Conservation (phyloP, 2,797 vertebrate genomes). For the Chelon auratus region DNA sequence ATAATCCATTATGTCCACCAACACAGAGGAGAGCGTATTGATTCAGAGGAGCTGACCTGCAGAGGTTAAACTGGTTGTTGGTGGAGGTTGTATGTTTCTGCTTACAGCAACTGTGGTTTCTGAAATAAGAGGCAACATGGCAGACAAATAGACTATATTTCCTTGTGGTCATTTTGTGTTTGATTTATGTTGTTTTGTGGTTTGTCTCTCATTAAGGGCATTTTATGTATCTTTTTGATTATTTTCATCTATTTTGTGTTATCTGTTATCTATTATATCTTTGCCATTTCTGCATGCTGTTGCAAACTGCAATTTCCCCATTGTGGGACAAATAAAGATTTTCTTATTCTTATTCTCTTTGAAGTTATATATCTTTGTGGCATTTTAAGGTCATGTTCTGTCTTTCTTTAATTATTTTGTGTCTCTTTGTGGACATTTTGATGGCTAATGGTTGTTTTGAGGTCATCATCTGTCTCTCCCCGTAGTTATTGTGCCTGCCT, state of each 20-base stretch:
- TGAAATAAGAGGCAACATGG: background rate
- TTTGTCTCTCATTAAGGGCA: background rate
- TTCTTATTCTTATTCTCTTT: too few species aligned
- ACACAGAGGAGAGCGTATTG: constrained; percentile 27
- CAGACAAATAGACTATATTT: background rate
- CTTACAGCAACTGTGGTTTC: constrained; percentile 88
- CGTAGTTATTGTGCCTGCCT: too few species aligned
- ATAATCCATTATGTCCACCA: constrained; percentile 40
- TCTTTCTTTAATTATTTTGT: background rate
- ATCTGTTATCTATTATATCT: too few species aligned
- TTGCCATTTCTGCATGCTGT: too few species aligned
- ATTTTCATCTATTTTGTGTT: too few species aligned
- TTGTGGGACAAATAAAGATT: too few species aligned
- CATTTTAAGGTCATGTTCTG: background rate
- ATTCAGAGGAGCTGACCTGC: constrained; percentile 78
- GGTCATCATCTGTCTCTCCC: too few species aligned
- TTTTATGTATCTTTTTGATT: background rate
- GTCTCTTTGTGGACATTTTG: background rate
- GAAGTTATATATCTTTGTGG: too few species aligned
- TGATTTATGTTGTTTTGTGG: too few species aligned
- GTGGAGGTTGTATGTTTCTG: constrained; percentile 88
- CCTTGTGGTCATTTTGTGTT: background rate
- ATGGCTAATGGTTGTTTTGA: too few species aligned
- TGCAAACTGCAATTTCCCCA: too few species aligned
- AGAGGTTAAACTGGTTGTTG: constrained; percentile 89